These are phyloP conservation scores for Sipha maydis DNA, from an alignment of 2,888 invertebrate genomes.

Conservation along the genomic window DNA sequence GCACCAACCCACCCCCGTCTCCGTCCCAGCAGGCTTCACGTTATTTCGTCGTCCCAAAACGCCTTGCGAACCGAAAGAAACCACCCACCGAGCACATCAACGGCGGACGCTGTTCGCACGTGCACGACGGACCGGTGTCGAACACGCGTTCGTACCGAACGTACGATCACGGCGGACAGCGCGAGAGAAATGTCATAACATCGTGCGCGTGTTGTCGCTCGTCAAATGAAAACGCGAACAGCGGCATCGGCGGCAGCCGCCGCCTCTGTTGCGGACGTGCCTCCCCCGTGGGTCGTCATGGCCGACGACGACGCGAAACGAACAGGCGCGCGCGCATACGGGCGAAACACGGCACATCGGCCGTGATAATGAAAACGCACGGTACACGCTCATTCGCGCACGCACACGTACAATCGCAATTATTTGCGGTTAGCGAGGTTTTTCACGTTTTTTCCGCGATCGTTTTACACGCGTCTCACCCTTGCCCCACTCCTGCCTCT, in stretches of 20 bases:
- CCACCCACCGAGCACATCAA: too few species aligned
- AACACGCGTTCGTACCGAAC: background rate
- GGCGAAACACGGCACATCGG: constrained; percentile 5
- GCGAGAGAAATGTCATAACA: background rate
- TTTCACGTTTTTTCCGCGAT: background rate
- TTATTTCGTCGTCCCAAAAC: too few species aligned
- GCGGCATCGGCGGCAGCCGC: background rate
- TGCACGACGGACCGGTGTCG: background rate
- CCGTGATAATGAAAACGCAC: constrained; percentile 35
- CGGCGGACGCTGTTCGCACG: too few species aligned
- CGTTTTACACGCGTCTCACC: background rate
- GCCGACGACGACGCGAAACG: constrained; percentile 44
- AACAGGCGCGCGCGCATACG: background rate
- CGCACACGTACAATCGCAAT: background rate
- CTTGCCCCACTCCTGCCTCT: background rate
- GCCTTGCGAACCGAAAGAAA: too few species aligned
- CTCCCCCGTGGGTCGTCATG: constrained; percentile 61
- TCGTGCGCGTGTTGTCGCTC: background rate
- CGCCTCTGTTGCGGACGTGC: constrained; percentile 47
- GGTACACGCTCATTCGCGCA: background rate
- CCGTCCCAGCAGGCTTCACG: too few species aligned
- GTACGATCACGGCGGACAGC: background rate
- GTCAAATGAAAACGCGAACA: background rate
- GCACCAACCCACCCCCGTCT: background rate
- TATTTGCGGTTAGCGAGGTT: background rate